These are phyloP conservation scores for Drosophila rellima DNA, from an alignment of 2,888 invertebrate species.

Conservation along the genomic window DNA sequence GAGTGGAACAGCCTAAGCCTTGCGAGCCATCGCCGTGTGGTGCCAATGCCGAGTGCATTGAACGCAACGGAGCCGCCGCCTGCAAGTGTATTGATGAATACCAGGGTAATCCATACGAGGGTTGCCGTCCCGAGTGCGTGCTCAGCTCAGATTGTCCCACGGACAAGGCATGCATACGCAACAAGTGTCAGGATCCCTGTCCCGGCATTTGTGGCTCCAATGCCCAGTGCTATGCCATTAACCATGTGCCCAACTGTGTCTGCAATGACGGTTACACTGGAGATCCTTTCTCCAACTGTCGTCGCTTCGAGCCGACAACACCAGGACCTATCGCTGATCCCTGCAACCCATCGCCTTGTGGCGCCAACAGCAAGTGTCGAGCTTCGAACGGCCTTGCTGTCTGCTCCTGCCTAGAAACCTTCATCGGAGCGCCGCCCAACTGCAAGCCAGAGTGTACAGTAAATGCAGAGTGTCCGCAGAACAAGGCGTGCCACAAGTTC, in stretches of 20 bases:
- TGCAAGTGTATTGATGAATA: slow-evolving; percentile 93
- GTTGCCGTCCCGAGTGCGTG: slow-evolving; percentile 95
- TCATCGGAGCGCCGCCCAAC: slow-evolving; percentile 92
- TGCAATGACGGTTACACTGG: slow-evolving; percentile 91
- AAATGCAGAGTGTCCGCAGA: slow-evolving; percentile 92
- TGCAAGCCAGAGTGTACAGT: slow-evolving; percentile 94
- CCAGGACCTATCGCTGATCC: slow-evolving; percentile 85
- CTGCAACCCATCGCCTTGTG: slow-evolving; percentile 93
- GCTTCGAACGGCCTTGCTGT: slow-evolving; percentile 90
- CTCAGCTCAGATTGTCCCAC: slow-evolving; percentile 94
- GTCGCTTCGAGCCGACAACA: slow-evolving; percentile 70
- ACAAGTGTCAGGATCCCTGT: slow-evolving; percentile 94
- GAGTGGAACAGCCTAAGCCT: slow-evolving; percentile 88
- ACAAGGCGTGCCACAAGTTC: slow-evolving; percentile 92
- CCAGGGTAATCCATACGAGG: slow-evolving; percentile 94
- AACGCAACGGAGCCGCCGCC: slow-evolving; percentile 92
- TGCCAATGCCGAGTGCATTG: slow-evolving; percentile 92
- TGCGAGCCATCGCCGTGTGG: slow-evolving; percentile 96
- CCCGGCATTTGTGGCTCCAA: slow-evolving; percentile 93
- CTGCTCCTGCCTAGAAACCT: slow-evolving; percentile 91
- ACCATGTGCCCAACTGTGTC: slow-evolving; percentile 94
- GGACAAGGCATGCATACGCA: slow-evolving; percentile 92
- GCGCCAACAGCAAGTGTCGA: slow-evolving; percentile 92
- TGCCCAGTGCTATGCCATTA: slow-evolving; percentile 93
- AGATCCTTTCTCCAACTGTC: slow-evolving; percentile 89